These are phyloP conservation scores for Ciconia stormi DNA, from an alignment of 2,113 vertebrate genomes.

Conservation along the genomic window DNA sequence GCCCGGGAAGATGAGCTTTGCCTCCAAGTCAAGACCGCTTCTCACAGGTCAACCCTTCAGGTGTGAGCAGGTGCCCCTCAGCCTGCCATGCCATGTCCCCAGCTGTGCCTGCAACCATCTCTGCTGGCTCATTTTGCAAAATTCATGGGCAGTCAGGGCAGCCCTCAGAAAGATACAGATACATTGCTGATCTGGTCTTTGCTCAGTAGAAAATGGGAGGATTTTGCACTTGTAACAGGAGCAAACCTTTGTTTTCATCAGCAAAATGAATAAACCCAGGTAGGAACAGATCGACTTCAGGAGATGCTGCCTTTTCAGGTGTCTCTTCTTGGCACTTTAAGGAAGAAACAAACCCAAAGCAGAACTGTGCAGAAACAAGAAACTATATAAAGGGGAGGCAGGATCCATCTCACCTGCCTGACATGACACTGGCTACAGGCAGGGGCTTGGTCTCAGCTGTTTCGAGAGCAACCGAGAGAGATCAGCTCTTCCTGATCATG, in stretches of 20 bases:
- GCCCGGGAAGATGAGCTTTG: background rate
- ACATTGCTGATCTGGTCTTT: background rate
- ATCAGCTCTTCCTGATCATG: background rate
- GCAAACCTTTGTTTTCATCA: background rate
- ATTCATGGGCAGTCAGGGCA: fast-evolving
- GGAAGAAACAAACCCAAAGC: background rate
- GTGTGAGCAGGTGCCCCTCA: background rate
- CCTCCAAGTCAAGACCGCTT: background rate
- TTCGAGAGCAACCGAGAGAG: background rate
- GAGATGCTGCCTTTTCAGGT: background rate
- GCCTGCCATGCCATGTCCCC: background rate
- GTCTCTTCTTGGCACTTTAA: background rate
- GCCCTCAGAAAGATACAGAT: background rate
- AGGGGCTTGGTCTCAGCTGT: background rate
- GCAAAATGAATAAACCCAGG: background rate
- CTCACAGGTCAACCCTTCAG: background rate
- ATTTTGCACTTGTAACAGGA: background rate
- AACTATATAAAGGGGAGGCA: background rate
- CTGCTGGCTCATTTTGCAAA: background rate
- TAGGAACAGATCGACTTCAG: background rate
- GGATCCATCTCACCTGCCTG: background rate
- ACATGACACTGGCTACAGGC: background rate
- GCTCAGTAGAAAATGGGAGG: background rate
- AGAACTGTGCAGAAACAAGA: background rate
- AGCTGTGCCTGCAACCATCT: background rate